Percentiles rank a stretch among this genome's conserved stretches.
phyloP scores from a whole-genome alignment of 2,113 vertebrate genomes.

The Varanus salvator region DNA sequence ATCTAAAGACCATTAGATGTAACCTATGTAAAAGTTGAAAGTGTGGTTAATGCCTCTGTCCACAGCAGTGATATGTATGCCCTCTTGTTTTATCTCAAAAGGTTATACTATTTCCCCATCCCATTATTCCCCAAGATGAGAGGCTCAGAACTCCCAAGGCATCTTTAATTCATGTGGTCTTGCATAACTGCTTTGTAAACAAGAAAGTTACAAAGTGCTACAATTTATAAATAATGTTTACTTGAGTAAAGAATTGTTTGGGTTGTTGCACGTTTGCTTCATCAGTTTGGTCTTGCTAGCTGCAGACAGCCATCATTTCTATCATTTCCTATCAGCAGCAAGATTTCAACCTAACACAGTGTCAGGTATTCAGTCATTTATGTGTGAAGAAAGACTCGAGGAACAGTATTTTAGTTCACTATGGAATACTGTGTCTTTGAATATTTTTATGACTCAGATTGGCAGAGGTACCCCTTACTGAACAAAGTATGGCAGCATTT shows the following conservation, averaged over 20 bases:
- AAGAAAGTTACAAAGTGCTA: not conserved
- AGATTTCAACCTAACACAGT: not conserved
- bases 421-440: not conserved
- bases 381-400: fast-evolving
- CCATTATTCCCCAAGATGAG: not conserved
- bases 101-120: not conserved
- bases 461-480: not conserved
- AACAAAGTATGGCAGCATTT: no score
- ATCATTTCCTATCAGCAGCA: not conserved
- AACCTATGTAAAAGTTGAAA: no score
- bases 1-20: no score
- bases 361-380: not conserved
- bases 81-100: not conserved
- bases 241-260: not conserved
- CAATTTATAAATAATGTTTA: not conserved
- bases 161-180: not conserved
- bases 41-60: no score
- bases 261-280: not conserved
- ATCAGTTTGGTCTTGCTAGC: not conserved
- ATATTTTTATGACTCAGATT: not conserved
- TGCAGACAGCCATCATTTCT: not conserved
- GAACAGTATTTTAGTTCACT: not conserved
- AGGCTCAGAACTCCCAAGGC: not conserved
- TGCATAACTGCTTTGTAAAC: not conserved
- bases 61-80: not conserved